Conservation (phyloP, 1,140 invertebrate genomes). For the Cherax quadricarinatus region DNA sequence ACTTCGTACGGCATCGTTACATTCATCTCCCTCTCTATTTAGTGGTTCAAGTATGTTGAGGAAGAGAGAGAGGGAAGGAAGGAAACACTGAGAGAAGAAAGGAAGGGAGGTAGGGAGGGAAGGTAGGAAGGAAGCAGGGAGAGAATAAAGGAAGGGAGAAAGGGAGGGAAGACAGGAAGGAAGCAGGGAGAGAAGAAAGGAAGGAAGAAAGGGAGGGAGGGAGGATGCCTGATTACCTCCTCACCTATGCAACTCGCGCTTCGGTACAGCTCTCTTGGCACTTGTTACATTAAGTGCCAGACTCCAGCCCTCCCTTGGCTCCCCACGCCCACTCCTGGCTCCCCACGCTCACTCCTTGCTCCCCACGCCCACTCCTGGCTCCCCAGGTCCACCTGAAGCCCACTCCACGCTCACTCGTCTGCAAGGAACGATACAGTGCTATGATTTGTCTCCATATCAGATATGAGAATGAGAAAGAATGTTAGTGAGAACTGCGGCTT, state of each 20-base stretch:
- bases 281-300: constrained; percentile 42
- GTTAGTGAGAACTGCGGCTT: no score
- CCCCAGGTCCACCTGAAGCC: no score
- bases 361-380: neutral
- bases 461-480: no score
- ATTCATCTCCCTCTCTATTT: no score
- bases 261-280: constrained; percentile 1
- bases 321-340: neutral
- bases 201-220: neutral
- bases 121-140: neutral
- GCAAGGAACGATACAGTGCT: no score
- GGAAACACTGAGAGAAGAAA: neutral
- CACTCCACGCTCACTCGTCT: neutral
- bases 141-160: neutral
- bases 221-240: constrained; percentile 17
- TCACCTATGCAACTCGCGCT: constrained; percentile 26
- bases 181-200: neutral
- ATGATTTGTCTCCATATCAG: no score
- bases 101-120: neutral
- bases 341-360: neutral
- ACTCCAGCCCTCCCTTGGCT: neutral
- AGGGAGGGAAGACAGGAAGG: neutral
- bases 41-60: no score
- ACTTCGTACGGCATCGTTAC: no score
- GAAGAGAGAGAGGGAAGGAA: neutral